Conservation (phyloP, 2,888 invertebrate genomes). For the Philonicus albiceps region DNA sequence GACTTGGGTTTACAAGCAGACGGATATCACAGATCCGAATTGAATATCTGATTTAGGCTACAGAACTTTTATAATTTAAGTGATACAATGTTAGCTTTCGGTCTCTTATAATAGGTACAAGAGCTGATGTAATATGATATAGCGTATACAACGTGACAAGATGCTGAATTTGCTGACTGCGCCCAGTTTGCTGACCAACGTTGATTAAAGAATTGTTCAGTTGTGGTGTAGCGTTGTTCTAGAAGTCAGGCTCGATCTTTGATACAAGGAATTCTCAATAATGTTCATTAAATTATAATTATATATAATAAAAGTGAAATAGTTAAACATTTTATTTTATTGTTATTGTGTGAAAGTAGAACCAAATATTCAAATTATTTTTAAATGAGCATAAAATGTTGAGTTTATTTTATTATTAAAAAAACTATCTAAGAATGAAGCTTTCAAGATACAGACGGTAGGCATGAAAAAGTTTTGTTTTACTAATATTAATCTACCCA, state of each 20-base stretch:
- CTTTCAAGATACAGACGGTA: neutral
- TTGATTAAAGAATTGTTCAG: neutral
- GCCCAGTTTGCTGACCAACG: neutral
- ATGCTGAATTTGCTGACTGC: neutral
- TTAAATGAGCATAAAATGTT: neutral
- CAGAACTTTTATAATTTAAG: neutral
- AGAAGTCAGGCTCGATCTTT: neutral
- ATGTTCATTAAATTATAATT: neutral
- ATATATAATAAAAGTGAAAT: neutral
- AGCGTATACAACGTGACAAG: neutral
- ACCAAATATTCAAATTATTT: neutral
- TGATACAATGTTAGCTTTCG: neutral
- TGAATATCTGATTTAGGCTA: neutral
- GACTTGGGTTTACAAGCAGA: too few relatives aligned
- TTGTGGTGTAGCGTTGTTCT: neutral
- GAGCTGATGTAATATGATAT: neutral
- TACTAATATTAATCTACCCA: too few relatives aligned
- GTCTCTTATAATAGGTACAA: neutral
- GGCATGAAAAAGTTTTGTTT: neutral
- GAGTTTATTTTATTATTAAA: neutral
- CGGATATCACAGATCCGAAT: neutral
- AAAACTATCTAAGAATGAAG: neutral
- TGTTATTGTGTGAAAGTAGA: too few relatives aligned
- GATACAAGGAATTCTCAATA: too few relatives aligned
- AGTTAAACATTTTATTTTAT: neutral